These are phyloP conservation scores for Gobiocypris rarus DNA, from an alignment of 2,113 vertebrate genomes.

Conservation along the genomic window DNA sequence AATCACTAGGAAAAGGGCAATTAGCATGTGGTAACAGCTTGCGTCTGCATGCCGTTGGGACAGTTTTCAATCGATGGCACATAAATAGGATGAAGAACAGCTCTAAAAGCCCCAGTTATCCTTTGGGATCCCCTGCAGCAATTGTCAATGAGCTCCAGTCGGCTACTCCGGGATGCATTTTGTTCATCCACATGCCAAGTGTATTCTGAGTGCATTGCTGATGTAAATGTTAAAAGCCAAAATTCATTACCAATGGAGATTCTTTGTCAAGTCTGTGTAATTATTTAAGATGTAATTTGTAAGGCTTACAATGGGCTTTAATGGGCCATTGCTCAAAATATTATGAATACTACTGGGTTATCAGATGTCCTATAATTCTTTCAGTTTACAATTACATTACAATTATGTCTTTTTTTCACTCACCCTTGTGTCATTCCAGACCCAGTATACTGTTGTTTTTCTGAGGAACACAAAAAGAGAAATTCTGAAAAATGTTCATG, in stretches of 20 bases:
- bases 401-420: background rate
- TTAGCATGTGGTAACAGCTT: slow-evolving; percentile 50
- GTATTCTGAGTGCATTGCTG: slow-evolving; percentile 22
- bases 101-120: slow-evolving; percentile 38
- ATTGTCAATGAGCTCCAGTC: background rate
- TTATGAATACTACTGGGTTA: background rate
- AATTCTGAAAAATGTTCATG: background rate
- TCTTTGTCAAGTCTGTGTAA: background rate
- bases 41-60: slow-evolving; percentile 26
- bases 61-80: slow-evolving; percentile 28
- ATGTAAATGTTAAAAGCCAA: background rate
- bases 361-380: background rate
- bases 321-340: background rate
- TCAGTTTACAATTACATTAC: background rate
- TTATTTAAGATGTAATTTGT: background rate
- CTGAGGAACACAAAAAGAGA: background rate
- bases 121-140: slow-evolving; percentile 40
- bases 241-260: background rate
- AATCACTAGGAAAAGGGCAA: slow-evolving; percentile 46
- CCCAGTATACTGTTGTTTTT: background rate
- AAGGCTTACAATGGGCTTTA: background rate
- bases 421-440: background rate
- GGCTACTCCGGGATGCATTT: background rate
- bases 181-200: background rate
- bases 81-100: slow-evolving; percentile 33